Conservation (phyloP, 2,797 vertebrate genomes). For the Danio jaintianensis region DNA sequence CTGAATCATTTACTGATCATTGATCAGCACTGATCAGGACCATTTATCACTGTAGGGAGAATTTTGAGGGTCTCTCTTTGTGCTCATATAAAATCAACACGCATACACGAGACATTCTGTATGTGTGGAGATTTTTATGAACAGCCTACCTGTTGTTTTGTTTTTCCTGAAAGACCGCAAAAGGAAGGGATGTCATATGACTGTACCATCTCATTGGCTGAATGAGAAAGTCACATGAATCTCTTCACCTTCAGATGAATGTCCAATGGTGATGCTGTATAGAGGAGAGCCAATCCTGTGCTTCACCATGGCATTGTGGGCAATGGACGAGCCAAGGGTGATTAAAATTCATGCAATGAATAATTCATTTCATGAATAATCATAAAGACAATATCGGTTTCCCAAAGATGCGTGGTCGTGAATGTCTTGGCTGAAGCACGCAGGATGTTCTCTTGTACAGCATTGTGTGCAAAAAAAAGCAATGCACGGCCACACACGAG, state of each 20-base stretch:
- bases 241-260: slow-evolving; percentile 81
- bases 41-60: slow-evolving; percentile 38
- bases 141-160: neutral
- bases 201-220: slow-evolving; percentile 75
- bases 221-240: slow-evolving; percentile 84
- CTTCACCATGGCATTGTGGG: slow-evolving; percentile 69
- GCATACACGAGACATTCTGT: slow-evolving; percentile 59
- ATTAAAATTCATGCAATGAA: slow-evolving; percentile 29
- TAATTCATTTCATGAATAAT: slow-evolving; percentile 13
- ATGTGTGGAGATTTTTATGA: slow-evolving; percentile 33
- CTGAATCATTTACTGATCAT: neutral
- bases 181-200: slow-evolving; percentile 75
- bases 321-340: neutral
- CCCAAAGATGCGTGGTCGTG: slow-evolving; percentile 3
- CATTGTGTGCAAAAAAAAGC: slow-evolving; percentile 77
- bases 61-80: slow-evolving; percentile 41
- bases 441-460: slow-evolving; percentile 83
- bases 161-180: slow-evolving; percentile 25
- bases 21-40: neutral
- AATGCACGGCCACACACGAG: slow-evolving; percentile 73
- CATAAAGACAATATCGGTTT: slow-evolving; percentile 11
- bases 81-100: slow-evolving; percentile 22
- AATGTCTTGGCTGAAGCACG: slow-evolving; percentile 76
- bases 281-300: slow-evolving; percentile 79
- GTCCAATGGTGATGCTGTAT: slow-evolving; percentile 73